phyloP scores from a whole-genome alignment of 1,140 invertebrate species.

The Spodoptera litura region DNA sequence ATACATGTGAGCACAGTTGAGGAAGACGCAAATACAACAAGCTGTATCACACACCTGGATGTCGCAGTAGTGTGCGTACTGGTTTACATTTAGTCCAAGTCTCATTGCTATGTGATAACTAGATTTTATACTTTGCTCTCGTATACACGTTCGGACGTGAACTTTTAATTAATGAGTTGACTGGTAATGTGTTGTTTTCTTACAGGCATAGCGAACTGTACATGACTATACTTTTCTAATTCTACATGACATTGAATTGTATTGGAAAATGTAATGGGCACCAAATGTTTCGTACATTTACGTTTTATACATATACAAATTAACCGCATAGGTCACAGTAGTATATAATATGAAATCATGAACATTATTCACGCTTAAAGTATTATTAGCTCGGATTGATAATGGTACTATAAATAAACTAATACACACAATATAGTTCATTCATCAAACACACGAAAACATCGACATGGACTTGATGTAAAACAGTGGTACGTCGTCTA shows the following conservation, averaged over 20 bases:
- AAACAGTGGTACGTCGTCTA: constrained; percentile 80
- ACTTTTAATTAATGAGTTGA: not conserved
- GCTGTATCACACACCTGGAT: constrained; percentile 67
- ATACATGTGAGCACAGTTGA: constrained; percentile 69
- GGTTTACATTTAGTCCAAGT: constrained; percentile 84
- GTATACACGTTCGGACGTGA: not conserved
- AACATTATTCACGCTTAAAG: constrained; percentile 24
- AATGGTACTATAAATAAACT: constrained; percentile 34
- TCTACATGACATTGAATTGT: constrained; percentile 1
- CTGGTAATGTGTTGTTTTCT: constrained; percentile 17
- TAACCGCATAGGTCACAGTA: constrained; percentile 13
- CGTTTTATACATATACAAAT: not conserved
- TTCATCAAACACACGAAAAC: constrained; percentile 40
- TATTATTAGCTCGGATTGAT: constrained; percentile 11
- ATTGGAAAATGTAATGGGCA: constrained; percentile 1
- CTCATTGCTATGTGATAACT: constrained; percentile 31
- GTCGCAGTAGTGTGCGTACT: constrained; percentile 72
- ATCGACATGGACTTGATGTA: constrained; percentile 83
- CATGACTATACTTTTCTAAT: not conserved
- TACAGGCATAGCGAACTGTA: constrained; percentile 24
- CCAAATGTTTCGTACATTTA: not conserved
- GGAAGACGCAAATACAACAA: constrained; percentile 85
- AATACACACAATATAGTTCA: constrained; percentile 36
- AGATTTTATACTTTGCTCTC: not conserved
- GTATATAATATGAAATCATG: not conserved